Evolutionary conservation across 2,888 invertebrate genomes (phyloP).

Genomic region (Drosophila merina): DNA sequence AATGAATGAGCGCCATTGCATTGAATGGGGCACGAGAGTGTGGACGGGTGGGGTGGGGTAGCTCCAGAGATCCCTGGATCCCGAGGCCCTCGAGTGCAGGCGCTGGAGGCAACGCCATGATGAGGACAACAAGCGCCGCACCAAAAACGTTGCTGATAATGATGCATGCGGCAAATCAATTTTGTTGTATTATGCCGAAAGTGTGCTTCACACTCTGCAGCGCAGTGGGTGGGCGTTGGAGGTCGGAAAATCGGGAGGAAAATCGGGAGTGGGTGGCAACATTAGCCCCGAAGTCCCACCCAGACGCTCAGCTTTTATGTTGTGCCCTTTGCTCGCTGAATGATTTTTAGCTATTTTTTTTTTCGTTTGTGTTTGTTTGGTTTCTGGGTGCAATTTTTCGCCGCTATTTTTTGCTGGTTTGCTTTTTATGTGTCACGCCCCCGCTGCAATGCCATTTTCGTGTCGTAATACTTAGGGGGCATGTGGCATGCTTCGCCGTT

Average conservation of each 20-base stretch:
- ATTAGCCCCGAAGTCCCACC: slow-evolving; percentile 51
- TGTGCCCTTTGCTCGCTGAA: slow-evolving; percentile 52
- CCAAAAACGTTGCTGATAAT: slow-evolving; percentile 65
- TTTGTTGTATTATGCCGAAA: slow-evolving; percentile 80
- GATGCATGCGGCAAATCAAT: slow-evolving; percentile 81
- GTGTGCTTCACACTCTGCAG: slow-evolving; percentile 47
- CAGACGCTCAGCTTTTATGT: slow-evolving; percentile 68
- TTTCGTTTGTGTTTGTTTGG: slow-evolving; percentile 20
- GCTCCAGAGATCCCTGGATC: background rate
- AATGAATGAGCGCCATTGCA: slow-evolving; percentile 73
- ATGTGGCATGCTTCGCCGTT: slow-evolving; percentile 51
- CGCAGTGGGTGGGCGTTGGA: slow-evolving; percentile 21
- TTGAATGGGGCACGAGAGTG: slow-evolving; percentile 56
- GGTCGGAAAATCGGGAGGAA: slow-evolving; percentile 4
- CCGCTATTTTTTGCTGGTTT: slow-evolving; percentile 31
- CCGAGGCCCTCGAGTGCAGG: slow-evolving; percentile 46
- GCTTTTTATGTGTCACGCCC: slow-evolving; percentile 48
- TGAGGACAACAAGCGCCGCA: slow-evolving; percentile 17
- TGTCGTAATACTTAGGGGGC: slow-evolving; percentile 61
- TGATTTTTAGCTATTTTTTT: slow-evolving; percentile 64
- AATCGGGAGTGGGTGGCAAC: slow-evolving; percentile 15
- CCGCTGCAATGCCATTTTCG: slow-evolving; percentile 43
- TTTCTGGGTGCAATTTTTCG: slow-evolving; percentile 12
- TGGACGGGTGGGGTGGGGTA: background rate
- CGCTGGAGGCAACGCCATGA: slow-evolving; percentile 29